Percentiles rank a stretch among this genome's conserved stretches.
These are phyloP conservation scores for Polyommatus icarus DNA, from an alignment of 2,888 invertebrate genomes.

Conservation along the genomic window DNA sequence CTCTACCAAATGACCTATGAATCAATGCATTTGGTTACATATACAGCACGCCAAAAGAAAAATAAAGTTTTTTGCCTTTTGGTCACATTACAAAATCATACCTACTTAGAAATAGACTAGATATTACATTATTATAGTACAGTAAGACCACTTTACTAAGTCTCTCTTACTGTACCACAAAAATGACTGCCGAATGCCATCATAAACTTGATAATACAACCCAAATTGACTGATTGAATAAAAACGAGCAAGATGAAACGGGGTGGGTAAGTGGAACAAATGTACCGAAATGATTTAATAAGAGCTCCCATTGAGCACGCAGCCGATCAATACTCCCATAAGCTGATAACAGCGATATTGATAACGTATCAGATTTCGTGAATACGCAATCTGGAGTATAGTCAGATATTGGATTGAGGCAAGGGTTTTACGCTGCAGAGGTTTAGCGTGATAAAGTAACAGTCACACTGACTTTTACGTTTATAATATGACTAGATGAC, in stretches of 20 bases:
- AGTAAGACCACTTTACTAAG: too few relatives aligned
- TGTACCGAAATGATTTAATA: slow-evolving; percentile 28
- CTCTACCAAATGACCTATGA: too few relatives aligned
- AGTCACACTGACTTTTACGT: too few relatives aligned
- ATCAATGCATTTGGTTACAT: too few relatives aligned
- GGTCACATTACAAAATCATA: too few relatives aligned
- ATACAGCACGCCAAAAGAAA: too few relatives aligned
- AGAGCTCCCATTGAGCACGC: background rate
- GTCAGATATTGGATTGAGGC: background rate
- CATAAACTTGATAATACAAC: background rate
- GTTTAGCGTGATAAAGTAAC: too few relatives aligned
- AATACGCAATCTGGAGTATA: background rate
- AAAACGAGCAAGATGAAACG: background rate
- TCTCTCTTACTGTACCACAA: background rate
- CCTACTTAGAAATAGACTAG: too few relatives aligned
- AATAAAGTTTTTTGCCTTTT: too few relatives aligned
- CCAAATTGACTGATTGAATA: slow-evolving; percentile 14
- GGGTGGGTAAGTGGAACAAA: slow-evolving; percentile 18
- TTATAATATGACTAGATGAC: too few relatives aligned
- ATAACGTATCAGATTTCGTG: slow-evolving; percentile 7
- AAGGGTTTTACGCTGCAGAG: too few relatives aligned
- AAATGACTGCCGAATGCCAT: background rate
- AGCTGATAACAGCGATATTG: slow-evolving; percentile 19
- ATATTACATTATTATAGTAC: too few relatives aligned
- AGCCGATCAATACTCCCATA: background rate